A percentile compares a stretch with the other conserved stretches of the same genome.
Conservation (phyloP, 23 tunicate genomes). For the Ciona savignyi region DNA sequence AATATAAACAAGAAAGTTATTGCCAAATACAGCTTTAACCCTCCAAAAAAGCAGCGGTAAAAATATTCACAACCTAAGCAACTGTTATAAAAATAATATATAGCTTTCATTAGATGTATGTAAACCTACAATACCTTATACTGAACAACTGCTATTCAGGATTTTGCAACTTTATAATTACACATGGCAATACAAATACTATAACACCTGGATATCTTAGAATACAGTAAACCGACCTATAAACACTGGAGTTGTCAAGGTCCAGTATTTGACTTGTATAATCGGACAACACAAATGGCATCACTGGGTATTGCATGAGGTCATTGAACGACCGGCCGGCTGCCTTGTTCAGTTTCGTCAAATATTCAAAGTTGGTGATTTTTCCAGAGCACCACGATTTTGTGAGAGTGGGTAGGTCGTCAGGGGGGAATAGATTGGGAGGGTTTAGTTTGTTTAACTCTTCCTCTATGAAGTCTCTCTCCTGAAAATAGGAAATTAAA, state of each 20-base stretch:
- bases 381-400: conserved; percentile 70
- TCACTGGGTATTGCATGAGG: conserved; percentile 97
- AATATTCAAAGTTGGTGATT: conserved; percentile 79
- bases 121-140: no score
- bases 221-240: conserved; percentile 51
- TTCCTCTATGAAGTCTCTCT: conserved; percentile 46
- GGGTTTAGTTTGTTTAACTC: conserved; percentile 43
- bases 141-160: no score
- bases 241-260: conserved; percentile 27
- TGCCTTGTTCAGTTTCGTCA: conserved; percentile 82
- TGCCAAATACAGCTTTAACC: no score
- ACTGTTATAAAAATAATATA: no score
- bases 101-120: no score
- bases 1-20: no score
- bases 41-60: no score
- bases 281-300: conserved; percentile 86
- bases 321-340: conserved; percentile 98
- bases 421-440: conserved; percentile 32
- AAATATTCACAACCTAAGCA: no score
- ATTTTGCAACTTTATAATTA: no score
- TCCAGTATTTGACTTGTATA: conserved; percentile 78
- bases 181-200: no score
- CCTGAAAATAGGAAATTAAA: no score
- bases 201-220: no score
- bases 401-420: conserved; percentile 42